Evolutionary conservation across 2,888 invertebrate species (phyloP), one percentile per base, ranked within the genome.

Genomic region (Pristionchus fissidentatus): DNA sequence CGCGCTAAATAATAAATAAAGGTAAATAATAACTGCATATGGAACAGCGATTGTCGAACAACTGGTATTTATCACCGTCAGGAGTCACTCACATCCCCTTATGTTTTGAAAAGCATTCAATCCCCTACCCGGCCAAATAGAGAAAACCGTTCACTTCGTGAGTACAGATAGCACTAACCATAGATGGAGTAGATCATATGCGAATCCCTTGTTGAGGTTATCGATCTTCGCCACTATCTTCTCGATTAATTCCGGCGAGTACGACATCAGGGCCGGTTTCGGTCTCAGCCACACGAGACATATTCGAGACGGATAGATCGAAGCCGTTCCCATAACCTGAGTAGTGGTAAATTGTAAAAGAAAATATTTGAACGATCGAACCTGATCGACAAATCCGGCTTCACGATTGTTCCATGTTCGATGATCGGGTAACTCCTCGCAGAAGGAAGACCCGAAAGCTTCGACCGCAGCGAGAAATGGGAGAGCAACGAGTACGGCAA

Each of bases 361-460:
- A 22, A 38, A 38, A 57, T 15, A 57, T 57, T 22, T 2, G 4
- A 10, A n/a, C 38, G 10, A 38, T 3, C n/a, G n/a, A 41, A 83
- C 86, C 88, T 55, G 89, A 57, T 52, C 80, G 15, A 81, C 80
- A 38, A 90, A 91, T 94, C 94, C 52, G 94, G 94, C 91, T 94
- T 94, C 87, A 94, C 93, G 90, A 95, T 94, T 80, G 94, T 93
- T 38, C 94, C 93, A 92, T 95, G 94, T n/a, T 95, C 95, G 83
- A 95, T 90, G 26, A 95, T 89, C 0, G 95, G 95, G 81, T 94
- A 90, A 13, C 70, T 73, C 41, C 82, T 43, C 5, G 82, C 43
- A 32, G 82, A 46, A 13, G 66, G 82, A 26, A 82, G 10, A 35
- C 26, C n/a, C 13, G 66, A 70, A 7, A 82, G 82, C 19, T n/a